Base-by-base conservation (phyloP, 2,888 invertebrate species). In the Oxycera nigricornis region DNA sequence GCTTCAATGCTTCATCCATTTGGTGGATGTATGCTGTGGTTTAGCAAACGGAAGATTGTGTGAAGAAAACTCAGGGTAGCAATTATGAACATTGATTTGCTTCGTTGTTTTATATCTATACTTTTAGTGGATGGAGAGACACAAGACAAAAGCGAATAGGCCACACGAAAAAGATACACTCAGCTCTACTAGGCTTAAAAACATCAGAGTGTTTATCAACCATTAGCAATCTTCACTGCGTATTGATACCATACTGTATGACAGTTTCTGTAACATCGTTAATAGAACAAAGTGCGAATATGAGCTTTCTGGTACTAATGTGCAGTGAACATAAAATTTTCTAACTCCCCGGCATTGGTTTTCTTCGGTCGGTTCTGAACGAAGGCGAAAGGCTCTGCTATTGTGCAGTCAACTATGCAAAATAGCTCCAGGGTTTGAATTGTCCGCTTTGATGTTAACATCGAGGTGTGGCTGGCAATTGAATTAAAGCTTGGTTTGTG, bases 341-440 rank as follows among this genome's bases (percentile, higher is more conserved):
- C 70, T 55, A 70, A 55, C 31, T 52, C 55, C 55, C 55, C 55
- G 55, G 55, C 70, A 70, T 70, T 70, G 70, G n/a, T n/a, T n/a
- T n/a, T 70, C 52, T 70, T 68, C 50, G 1, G 9, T 31, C 30
- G 2, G 11, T 46, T 46, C 46, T 46, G 55, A n/a, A 62, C 6
- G 20, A 30, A 35, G 22, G 28, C 20, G 11, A 17, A 17, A 9
- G 35, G 6, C 62, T 17, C 24, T n/a, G 28, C 20, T 62, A 7
- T 62, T 2, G 4, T 7, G 28, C 28, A 30, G 61, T 14, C 9
- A 28, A 17, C 24, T 2, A 55, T n/a, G 26, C 67, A 46, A 68
- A n/a, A 17, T 39, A n/a, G n/a, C 30, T 50, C 20, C n/a, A 52
- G 46, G 70, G 52, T 7, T 35, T 24, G 55, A 17, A 35, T n/a